Conservation (phyloP, 2,888 invertebrate species). For the Thecophora atra region DNA sequence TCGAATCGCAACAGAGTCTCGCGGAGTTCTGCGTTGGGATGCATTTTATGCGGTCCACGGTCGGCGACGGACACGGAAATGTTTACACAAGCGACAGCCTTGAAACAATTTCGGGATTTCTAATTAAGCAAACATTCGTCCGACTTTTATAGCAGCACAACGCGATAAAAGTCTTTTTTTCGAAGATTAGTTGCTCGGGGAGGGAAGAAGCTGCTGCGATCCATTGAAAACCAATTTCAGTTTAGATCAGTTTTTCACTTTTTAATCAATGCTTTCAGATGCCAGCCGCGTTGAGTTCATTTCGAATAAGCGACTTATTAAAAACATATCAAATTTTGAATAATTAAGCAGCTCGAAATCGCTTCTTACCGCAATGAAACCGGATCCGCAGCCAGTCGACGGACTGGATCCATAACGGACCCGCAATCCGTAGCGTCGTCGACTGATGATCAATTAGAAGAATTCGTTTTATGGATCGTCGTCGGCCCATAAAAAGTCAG, state of each 20-base stretch:
- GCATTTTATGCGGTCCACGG: neutral
- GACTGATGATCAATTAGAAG: slow-evolving; percentile 44
- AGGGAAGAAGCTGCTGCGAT: too few relatives aligned
- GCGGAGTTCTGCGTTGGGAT: neutral
- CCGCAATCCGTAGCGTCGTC: neutral
- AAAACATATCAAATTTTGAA: slow-evolving; percentile 30
- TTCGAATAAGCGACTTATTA: slow-evolving; percentile 19
- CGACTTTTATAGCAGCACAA: too few relatives aligned
- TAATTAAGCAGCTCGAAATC: slow-evolving; percentile 16
- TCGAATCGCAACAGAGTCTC: too few relatives aligned
- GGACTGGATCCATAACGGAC: neutral
- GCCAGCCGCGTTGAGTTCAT: neutral
- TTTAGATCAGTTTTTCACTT: too few relatives aligned
- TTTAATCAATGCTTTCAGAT: neutral
- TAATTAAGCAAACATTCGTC: too few relatives aligned
- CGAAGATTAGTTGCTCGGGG: too few relatives aligned
- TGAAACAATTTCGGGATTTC: too few relatives aligned
- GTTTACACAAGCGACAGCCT: too few relatives aligned
- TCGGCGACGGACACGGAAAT: too few relatives aligned
- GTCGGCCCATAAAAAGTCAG: slow-evolving; percentile 23
- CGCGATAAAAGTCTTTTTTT: too few relatives aligned
- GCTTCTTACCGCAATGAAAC: neutral
- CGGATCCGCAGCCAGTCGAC: neutral
- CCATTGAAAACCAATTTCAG: too few relatives aligned
- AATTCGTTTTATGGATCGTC: slow-evolving; percentile 41